Evolutionary conservation across 2,888 invertebrate genomes (phyloP).

Genomic region (Drosophila quinaria): DNA sequence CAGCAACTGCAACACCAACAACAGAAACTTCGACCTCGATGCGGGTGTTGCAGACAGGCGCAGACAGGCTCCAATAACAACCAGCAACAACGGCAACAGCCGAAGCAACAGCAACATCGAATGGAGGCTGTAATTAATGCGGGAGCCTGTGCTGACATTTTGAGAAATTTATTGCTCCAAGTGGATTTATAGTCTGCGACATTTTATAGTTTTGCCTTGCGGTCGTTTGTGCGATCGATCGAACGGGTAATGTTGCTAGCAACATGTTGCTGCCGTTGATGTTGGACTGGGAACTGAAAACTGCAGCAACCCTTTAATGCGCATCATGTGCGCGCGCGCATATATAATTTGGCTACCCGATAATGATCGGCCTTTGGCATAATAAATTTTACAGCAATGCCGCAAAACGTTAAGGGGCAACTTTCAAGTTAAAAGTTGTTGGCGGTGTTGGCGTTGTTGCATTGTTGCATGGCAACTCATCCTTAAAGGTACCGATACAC

Average conservation of each 20-base stretch:
- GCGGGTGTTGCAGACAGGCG: constrained; percentile 75
- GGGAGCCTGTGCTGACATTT: constrained; percentile 83
- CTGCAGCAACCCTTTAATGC: constrained; percentile 74
- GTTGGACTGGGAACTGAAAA: constrained; percentile 10
- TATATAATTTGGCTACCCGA: constrained; percentile 84
- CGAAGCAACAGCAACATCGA: constrained; percentile 46
- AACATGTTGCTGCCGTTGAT: constrained; percentile 52
- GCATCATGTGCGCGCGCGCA: constrained; percentile 82
- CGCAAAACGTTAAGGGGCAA: constrained; percentile 61
- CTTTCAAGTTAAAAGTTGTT: constrained; percentile 63
- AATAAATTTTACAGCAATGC: constrained; percentile 79
- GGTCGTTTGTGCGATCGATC: constrained; percentile 66
- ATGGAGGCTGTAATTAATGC: constrained; percentile 81
- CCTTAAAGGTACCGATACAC: constrained; percentile 31
- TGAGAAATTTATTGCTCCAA: constrained; percentile 82
- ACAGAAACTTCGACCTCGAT: constrained; percentile 60
- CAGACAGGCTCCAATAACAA: constrained; percentile 70
- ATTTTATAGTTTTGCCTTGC: constrained; percentile 80
- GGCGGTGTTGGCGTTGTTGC: constrained; percentile 44
- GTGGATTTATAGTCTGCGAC: constrained; percentile 82
- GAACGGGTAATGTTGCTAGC: constrained; percentile 65
- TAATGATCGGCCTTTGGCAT: constrained; percentile 83
- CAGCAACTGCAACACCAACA: constrained; percentile 27
- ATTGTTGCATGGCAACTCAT: constrained; percentile 26
- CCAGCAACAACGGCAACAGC: constrained; percentile 31